Base-by-base conservation (phyloP, 2,888 invertebrate genomes). In the Aphelenchoides bicaudatus region DNA sequence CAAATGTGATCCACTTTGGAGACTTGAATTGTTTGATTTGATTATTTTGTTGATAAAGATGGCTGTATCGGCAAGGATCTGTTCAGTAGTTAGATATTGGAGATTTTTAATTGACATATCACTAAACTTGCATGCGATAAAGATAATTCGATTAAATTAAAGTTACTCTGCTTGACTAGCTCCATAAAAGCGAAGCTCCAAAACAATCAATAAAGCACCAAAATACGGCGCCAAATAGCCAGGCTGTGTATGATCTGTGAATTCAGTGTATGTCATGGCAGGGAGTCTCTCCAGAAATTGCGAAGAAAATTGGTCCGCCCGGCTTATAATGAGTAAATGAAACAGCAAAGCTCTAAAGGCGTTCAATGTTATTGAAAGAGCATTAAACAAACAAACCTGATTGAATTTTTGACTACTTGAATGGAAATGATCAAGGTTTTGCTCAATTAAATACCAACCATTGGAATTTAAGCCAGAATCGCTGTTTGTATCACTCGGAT, bases 1-100 rank as follows among this genome's bases (percentile, higher is more conserved):
- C 58, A 28, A 58, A 58, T 16, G 56, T 23, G n/a, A 58, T 19
- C 62, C 62, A 58, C 1, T 13, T 62, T 5, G 58, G 56, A 48
- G 58, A 39, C n/a, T n/a, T 19, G 19, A 13, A 16, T 19, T 51
- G 25, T 3, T 21, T 16, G 16, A 43, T 61, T 10, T 16, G 46
- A 46, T 34, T 5, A 61, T 34, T 10, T 43, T 43, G 4, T 23
- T 28, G 34, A 58, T 58, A 38, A 58, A 58, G 21, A 60, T 30
- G n/a, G 47, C 59, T n/a, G 58, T 59, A 23, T 58, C 58, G 27
- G 58, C 58, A 2, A 56, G 2, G 1, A 51, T 39, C 27, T 56
- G 56, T 56, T 56, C 56, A n/a, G 13, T 34, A 3, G 55, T 29
- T 59, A 58, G 31, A 19, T 23, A 58, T 54, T 28, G 25, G 3